Evolutionary conservation across 2,113 vertebrate genomes (phyloP).

Genomic region (Anhinga anhinga): DNA sequence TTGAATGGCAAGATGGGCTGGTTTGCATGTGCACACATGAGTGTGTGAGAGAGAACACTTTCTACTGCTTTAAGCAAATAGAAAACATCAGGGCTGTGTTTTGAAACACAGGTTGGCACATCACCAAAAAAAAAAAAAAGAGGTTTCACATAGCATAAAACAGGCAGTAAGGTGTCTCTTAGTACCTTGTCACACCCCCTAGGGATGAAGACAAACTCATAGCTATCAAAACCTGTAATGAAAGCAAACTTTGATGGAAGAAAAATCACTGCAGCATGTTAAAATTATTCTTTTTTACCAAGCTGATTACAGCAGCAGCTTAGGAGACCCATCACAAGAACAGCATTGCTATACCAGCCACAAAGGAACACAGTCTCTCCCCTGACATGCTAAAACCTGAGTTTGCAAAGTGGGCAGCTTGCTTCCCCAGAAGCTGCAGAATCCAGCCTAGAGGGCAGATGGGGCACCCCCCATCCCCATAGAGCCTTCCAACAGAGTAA

Average conservation of each 20-base stretch:
- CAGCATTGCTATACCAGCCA: neutral
- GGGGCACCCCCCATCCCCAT: neutral
- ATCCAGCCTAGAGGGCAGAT: neutral
- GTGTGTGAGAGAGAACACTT: neutral
- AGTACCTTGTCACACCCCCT: neutral
- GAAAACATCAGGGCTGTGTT: neutral
- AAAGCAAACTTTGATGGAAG: constrained; percentile 33
- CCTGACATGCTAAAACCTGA: neutral
- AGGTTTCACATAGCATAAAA: neutral
- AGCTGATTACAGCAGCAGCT: neutral
- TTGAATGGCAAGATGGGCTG: neutral
- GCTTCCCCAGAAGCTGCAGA: neutral
- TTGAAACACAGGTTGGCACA: neutral
- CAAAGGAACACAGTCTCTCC: neutral
- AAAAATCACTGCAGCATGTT: constrained; percentile 23
- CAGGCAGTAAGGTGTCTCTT: constrained; percentile 10
- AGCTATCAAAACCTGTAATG: constrained; percentile 38
- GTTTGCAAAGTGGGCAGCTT: neutral
- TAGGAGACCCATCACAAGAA: neutral
- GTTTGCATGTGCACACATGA: neutral
- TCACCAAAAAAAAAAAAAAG: neutral
- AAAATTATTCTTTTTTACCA: neutral
- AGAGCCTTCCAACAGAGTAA: neutral
- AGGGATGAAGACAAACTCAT: constrained; percentile 18
- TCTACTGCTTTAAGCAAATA: neutral